Conservation (phyloP, 2,797 vertebrate species). For the Myiothlypis chrysogaster region DNA sequence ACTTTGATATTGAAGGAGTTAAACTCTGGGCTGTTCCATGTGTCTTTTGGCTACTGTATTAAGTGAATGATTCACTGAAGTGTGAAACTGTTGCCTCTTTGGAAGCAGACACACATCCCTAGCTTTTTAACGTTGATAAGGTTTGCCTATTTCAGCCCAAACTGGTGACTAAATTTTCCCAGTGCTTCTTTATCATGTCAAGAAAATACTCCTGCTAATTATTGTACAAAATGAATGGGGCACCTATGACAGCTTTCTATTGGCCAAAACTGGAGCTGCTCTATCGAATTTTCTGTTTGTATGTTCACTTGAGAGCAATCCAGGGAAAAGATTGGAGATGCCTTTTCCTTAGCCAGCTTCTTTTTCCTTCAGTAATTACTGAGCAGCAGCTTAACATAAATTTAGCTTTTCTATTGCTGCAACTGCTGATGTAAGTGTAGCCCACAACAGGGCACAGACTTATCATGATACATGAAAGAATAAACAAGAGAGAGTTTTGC, state of each 20-base stretch:
- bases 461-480: neutral
- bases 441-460: neutral
- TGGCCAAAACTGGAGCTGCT: neutral
- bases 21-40: neutral
- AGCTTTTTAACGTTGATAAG: slow-evolving; percentile 5
- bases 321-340: slow-evolving; percentile 15
- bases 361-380: slow-evolving; percentile 31
- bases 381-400: slow-evolving; percentile 37
- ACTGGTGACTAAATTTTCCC: neutral
- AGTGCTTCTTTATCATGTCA: neutral
- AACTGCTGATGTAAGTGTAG: slow-evolving; percentile 14
- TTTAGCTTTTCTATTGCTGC: slow-evolving; percentile 27
- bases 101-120: neutral
- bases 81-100: slow-evolving; percentile 42
- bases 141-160: slow-evolving; percentile 37
- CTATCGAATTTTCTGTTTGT: slow-evolving; percentile 8
- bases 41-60: slow-evolving; percentile 22
- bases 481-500: neutral
- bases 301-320: slow-evolving; percentile 19
- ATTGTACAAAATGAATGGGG: neutral
- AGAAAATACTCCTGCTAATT: neutral
- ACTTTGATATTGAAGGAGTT: neutral
- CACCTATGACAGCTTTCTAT: neutral
- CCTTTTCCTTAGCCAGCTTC: slow-evolving; percentile 11
- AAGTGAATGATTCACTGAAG: slow-evolving; percentile 45